Percentiles rank a stretch among this genome's conserved stretches.
Conservation (phyloP, 2,113 vertebrate genomes). For the Puntigrus tetrazona region DNA sequence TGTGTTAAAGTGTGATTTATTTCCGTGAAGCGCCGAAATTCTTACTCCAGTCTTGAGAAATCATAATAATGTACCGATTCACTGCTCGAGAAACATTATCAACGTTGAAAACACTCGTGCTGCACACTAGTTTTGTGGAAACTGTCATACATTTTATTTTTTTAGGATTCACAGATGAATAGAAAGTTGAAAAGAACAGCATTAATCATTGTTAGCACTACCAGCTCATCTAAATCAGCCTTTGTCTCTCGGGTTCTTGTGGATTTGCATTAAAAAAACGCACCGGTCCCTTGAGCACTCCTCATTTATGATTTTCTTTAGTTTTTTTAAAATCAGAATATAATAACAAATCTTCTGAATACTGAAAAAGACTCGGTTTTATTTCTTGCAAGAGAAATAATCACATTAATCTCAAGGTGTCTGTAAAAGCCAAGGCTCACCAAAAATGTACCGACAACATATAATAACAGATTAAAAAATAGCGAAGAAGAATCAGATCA, state of each 20-base stretch:
- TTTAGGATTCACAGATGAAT: too few species aligned
- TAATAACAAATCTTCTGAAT: slow-evolving; percentile 56
- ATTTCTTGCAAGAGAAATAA: slow-evolving; percentile 66
- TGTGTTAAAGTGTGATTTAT: neutral
- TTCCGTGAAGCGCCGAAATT: too few species aligned
- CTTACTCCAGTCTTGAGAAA: neutral
- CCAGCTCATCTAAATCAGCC: too few species aligned
- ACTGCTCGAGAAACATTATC: neutral
- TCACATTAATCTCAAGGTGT: slow-evolving; percentile 68
- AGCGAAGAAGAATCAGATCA: slow-evolving; percentile 50
- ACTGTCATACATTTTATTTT: too few species aligned
- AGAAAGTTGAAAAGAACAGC: too few species aligned
- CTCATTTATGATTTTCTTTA: neutral
- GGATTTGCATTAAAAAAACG: neutral
- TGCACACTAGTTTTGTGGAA: neutral
- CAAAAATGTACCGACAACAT: slow-evolving; percentile 64
- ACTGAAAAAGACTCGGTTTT: slow-evolving; percentile 59
- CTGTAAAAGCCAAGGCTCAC: slow-evolving; percentile 71
- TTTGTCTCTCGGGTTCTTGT: neutral
- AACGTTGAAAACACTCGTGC: neutral
- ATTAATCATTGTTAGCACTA: neutral
- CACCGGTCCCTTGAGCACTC: neutral
- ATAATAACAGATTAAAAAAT: slow-evolving; percentile 59
- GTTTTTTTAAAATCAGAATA: neutral
- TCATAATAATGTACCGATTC: neutral